These are phyloP conservation scores for Rhimphoctona megacephalus DNA, from an alignment of 2,888 invertebrate species.

Conservation along the genomic window DNA sequence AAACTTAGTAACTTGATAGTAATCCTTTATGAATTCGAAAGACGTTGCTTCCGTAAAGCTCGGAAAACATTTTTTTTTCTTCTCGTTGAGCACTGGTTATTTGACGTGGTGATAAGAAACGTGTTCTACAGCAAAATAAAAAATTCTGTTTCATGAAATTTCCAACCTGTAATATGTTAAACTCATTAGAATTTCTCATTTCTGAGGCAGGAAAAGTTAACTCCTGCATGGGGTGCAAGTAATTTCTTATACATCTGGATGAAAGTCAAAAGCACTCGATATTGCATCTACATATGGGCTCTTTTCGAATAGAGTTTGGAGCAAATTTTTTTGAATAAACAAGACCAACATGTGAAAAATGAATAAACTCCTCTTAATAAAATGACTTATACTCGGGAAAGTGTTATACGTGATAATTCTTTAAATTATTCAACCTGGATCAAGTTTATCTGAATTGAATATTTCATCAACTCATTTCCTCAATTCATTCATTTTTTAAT, in stretches of 20 bases:
- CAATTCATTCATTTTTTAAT: background rate
- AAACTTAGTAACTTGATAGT: constrained; percentile 57
- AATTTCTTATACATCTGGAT: background rate
- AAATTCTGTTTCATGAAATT: constrained; percentile 21
- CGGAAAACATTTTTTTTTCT: constrained; percentile 23
- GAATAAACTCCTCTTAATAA: background rate
- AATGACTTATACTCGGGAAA: background rate
- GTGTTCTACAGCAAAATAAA: constrained; percentile 30
- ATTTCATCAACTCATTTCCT: background rate
- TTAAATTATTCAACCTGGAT: background rate
- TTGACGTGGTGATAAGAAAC: constrained; percentile 12
- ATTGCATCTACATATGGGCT: background rate
- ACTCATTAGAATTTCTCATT: constrained; percentile 6
- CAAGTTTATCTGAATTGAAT: background rate
- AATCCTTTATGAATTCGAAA: constrained; percentile 61
- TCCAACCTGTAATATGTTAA: constrained; percentile 3
- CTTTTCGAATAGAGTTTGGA: background rate
- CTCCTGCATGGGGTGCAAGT: background rate
- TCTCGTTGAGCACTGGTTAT: constrained; percentile 24
- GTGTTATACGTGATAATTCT: background rate
- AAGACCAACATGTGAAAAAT: background rate
- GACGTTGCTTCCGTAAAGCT: constrained; percentile 38
- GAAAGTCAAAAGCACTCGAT: background rate
- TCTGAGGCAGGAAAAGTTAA: background rate
- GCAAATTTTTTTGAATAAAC: background rate